phyloP scores from a whole-genome alignment of 2,888 invertebrate species.

The Aromia moschata region DNA sequence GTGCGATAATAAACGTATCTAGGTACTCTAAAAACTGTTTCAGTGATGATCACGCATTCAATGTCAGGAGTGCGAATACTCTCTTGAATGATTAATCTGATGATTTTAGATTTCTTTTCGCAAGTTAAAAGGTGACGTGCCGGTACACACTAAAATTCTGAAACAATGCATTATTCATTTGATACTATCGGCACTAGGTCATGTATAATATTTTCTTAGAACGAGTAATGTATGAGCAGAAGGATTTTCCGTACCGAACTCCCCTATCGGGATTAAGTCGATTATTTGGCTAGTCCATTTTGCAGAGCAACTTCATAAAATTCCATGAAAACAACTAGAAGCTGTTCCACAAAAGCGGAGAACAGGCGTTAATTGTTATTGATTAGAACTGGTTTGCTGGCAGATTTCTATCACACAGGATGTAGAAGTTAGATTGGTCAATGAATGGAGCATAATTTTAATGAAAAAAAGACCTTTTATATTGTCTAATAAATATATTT shows the following conservation, averaged over 20 bases:
- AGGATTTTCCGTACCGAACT: conserved; percentile 29
- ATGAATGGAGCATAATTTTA: background rate
- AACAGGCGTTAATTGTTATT: conserved; percentile 7
- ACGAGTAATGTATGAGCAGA: conserved; percentile 19
- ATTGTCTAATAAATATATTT: too few species aligned
- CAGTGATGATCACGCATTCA: conserved; percentile 3
- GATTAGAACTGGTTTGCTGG: background rate
- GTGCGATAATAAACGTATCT: too few species aligned
- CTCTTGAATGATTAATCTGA: conserved; percentile 2
- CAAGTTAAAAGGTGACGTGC: conserved; percentile 20
- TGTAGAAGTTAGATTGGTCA: background rate
- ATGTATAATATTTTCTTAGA: conserved; percentile 28
- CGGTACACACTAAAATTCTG: conserved; percentile 17
- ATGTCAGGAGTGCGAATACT: background rate
- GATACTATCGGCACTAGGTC: conserved; percentile 27
- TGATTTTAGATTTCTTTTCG: conserved; percentile 12
- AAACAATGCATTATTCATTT: conserved; percentile 28
- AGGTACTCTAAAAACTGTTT: too few species aligned
- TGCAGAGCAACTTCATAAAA: background rate
- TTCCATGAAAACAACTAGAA: background rate
- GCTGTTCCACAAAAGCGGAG: background rate
- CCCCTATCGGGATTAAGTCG: conserved; percentile 22
- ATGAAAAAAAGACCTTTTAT: too few species aligned
- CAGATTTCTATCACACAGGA: background rate
- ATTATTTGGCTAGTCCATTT: conserved; percentile 1